Evolutionary conservation across 2,888 invertebrate genomes (phyloP).

Genomic region (Synergus itoensis): DNA sequence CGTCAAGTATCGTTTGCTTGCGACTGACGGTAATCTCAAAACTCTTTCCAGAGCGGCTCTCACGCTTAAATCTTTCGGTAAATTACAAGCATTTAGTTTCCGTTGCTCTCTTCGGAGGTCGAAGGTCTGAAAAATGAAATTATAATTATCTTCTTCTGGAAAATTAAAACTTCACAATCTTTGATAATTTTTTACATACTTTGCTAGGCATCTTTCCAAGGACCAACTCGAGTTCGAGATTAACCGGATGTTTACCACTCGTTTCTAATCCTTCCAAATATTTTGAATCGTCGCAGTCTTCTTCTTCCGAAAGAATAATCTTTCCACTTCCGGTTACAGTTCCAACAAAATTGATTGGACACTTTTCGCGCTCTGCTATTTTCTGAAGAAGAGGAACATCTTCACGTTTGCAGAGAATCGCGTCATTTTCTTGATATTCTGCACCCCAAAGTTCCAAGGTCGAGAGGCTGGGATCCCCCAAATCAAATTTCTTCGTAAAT

Average conservation of each 20-base stretch:
- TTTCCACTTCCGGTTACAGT: slow-evolving; percentile 92
- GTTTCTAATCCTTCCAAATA: slow-evolving; percentile 74
- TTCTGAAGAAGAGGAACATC: slow-evolving; percentile 83
- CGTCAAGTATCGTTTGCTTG: slow-evolving; percentile 96
- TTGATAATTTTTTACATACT: slow-evolving; percentile 71
- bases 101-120: slow-evolving; percentile 80
- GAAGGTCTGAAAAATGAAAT: slow-evolving; percentile 79
- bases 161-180: neutral
- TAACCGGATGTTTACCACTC: slow-evolving; percentile 85
- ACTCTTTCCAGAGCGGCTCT: slow-evolving; percentile 87
- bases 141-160: neutral
- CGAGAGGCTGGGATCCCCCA: slow-evolving; percentile 97
- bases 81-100: slow-evolving; percentile 79
- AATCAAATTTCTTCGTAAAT: slow-evolving; percentile 89
- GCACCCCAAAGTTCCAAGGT: slow-evolving; percentile 98
- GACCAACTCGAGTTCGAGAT: slow-evolving; percentile 93
- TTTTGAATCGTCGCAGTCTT: slow-evolving; percentile 78
- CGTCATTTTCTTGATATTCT: slow-evolving; percentile 98
- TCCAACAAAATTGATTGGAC: slow-evolving; percentile 96
- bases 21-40: slow-evolving; percentile 92
- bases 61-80: slow-evolving; percentile 82
- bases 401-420: slow-evolving; percentile 87
- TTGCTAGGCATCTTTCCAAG: slow-evolving; percentile 92
- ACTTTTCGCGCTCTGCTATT: slow-evolving; percentile 92
- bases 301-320: slow-evolving; percentile 84